Percentiles rank a stretch among this genome's conserved stretches.
These are phyloP conservation scores for Brachionus plicatilis DNA, from an alignment of 1,140 invertebrate genomes.

Conservation along the genomic window DNA sequence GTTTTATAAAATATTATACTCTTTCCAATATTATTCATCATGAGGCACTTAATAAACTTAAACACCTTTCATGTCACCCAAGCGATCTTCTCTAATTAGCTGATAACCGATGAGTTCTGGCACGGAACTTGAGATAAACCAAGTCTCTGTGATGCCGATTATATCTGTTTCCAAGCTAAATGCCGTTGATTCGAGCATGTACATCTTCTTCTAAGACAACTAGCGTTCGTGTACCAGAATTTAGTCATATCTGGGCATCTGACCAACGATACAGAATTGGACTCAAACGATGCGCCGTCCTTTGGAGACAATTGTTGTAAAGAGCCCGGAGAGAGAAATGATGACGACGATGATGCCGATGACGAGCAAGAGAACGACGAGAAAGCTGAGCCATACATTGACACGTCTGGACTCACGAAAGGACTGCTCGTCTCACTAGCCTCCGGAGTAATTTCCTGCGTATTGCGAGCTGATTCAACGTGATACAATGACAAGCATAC, in stretches of 20 bases:
- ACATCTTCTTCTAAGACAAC: too few relatives aligned
- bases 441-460: background rate
- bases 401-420: background rate
- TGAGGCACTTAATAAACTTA: too few relatives aligned
- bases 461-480: background rate
- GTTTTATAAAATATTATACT: too few relatives aligned
- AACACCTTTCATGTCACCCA: too few relatives aligned
- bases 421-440: background rate
- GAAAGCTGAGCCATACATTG: background rate
- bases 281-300: background rate
- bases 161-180: too few relatives aligned
- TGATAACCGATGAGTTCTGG: too few relatives aligned
- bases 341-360: background rate
- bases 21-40: too few relatives aligned
- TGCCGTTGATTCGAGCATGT: too few relatives aligned
- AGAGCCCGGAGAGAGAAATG: background rate
- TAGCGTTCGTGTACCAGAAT: background rate
- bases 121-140: too few relatives aligned
- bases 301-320: background rate
- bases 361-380: background rate
- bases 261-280: background rate
- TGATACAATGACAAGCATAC: too few relatives aligned
- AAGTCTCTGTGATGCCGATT: too few relatives aligned
- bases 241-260: background rate
- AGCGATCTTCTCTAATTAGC: too few relatives aligned